Evolutionary conservation across 2,113 vertebrate genomes (phyloP).

Genomic region (Eudyptes chrysolophus): DNA sequence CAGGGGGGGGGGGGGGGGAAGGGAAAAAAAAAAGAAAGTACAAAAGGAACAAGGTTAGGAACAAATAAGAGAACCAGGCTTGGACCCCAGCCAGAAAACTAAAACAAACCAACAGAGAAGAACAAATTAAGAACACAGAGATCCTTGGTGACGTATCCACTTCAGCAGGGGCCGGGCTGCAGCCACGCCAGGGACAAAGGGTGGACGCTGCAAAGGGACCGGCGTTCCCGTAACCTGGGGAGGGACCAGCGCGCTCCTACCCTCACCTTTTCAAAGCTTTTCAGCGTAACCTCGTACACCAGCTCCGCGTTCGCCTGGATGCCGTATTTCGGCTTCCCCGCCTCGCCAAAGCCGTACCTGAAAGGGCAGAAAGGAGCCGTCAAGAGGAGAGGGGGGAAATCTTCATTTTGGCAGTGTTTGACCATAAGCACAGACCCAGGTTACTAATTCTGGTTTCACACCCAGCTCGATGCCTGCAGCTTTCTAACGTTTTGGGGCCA

Average conservation of each 20-base stretch:
- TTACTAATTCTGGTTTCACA: no score
- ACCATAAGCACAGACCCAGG: background rate
- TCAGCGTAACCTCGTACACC: slow-evolving; percentile 90
- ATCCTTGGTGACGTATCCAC: slow-evolving; percentile 14
- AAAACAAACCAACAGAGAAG: slow-evolving; percentile 59
- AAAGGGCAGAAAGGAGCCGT: background rate
- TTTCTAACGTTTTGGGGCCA: background rate
- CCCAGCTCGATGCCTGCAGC: background rate
- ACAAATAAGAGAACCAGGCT: slow-evolving; percentile 68
- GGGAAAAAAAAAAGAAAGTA: background rate
- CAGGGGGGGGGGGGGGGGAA: no score
- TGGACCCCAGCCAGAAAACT: slow-evolving; percentile 67
- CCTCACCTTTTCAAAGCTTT: slow-evolving; percentile 92
- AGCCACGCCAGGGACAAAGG: background rate
- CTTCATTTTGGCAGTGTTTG: background rate
- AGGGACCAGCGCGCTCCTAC: background rate
- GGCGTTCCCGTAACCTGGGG: background rate
- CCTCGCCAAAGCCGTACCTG: slow-evolving; percentile 92
- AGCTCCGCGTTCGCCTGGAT: slow-evolving; percentile 88
- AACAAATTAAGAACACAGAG: slow-evolving; percentile 59
- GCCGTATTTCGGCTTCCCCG: slow-evolving; percentile 85
- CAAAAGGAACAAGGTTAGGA: slow-evolving; percentile 72
- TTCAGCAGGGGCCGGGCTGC: background rate
- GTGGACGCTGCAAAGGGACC: background rate
- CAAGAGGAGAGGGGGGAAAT: background rate